Evolutionary conservation across 1,140 invertebrate genomes (phyloP), one percentile per base, ranked within the genome.

Genomic region (Melitaea cinxia): DNA sequence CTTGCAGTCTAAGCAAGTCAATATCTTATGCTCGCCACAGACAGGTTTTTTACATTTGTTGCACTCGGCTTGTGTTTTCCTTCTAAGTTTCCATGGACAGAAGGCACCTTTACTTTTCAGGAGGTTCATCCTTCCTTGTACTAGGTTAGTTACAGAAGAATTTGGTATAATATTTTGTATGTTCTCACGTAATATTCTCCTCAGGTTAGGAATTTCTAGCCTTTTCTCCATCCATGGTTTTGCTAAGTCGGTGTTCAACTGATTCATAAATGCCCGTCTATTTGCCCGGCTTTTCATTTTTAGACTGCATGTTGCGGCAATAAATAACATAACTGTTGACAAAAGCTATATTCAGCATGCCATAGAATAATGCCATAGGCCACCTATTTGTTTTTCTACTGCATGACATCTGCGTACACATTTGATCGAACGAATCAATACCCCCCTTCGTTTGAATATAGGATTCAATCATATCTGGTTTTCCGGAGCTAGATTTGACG

Each of bases 301-400:
- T 64, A 21, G 15, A 35, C 50, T 68, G 33, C 30, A 35, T 68
- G 42, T 75, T 75, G 45, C 63, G 52, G 12, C 28, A 55, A 24
- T 76, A 66, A 64, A 70, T 68, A 17, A 72, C 60, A 63, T 62
- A 67, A 14, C 53, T 52, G 17, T 76, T 75, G 0, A 75, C 47
- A 69, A 62, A 70, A 55, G 62, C 47, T 28, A 71, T 70, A 56
- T 69, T 76, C 39, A 76, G 19, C 35, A 70, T 70, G 0, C 65
- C 65, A 14, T 67, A 72, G 67, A 67, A 70, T 19, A 47, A 26
- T 9, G 54, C 53, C 65, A 68, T 65, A 12, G 61, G 61, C 64
- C 64, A 75, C 17, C 56, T 62, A 26, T 65, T 67, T 14, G 62
- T 71, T 26, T 71, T 74, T 14, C 65, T 30, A 10, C 26, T 71